Percentiles rank a stretch among this genome's conserved stretches.
These are phyloP conservation scores for Epirrhoe tristata DNA, from an alignment of 2,888 invertebrate genomes.

Conservation along the genomic window DNA sequence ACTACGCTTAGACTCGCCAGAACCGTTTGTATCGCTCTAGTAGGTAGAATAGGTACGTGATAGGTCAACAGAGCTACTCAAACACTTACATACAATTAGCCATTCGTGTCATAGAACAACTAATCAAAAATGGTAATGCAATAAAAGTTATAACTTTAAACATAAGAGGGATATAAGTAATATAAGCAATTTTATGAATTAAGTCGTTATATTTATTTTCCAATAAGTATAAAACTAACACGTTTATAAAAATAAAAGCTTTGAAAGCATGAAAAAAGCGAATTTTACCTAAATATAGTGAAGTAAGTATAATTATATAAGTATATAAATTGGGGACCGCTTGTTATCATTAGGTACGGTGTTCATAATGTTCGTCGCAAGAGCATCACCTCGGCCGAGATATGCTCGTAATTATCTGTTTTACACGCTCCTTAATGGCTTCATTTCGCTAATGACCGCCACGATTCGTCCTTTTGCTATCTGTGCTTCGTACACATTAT, in stretches of 20 bases:
- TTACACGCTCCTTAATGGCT: conserved; percentile 82
- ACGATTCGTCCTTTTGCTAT: conserved; percentile 66
- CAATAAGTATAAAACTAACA: background rate
- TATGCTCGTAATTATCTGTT: conserved; percentile 78
- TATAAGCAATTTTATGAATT: background rate
- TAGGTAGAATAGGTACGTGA: conserved; percentile 51
- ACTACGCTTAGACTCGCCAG: conserved; percentile 31
- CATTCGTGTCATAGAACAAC: conserved; percentile 41
- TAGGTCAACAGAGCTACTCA: conserved; percentile 52
- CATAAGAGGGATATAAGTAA: background rate
- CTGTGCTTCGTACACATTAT: conserved; percentile 21
- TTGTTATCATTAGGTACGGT: conserved; percentile 48
- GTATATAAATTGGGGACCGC: background rate
- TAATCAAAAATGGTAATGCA: conserved; percentile 40
- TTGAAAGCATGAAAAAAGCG: too few relatives aligned
- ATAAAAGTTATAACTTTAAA: conserved; percentile 28
- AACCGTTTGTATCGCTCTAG: conserved; percentile 35
- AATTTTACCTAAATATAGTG: background rate
- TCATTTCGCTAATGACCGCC: conserved; percentile 79
- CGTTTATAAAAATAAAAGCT: background rate
- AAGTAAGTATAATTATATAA: background rate
- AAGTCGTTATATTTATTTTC: background rate
- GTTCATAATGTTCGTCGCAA: conserved; percentile 61
- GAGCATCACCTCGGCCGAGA: conserved; percentile 60
- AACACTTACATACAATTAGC: conserved; percentile 35